Evolutionary conservation across 1,140 invertebrate genomes (phyloP).

Genomic region (Lordiphosa clarofinis): DNA sequence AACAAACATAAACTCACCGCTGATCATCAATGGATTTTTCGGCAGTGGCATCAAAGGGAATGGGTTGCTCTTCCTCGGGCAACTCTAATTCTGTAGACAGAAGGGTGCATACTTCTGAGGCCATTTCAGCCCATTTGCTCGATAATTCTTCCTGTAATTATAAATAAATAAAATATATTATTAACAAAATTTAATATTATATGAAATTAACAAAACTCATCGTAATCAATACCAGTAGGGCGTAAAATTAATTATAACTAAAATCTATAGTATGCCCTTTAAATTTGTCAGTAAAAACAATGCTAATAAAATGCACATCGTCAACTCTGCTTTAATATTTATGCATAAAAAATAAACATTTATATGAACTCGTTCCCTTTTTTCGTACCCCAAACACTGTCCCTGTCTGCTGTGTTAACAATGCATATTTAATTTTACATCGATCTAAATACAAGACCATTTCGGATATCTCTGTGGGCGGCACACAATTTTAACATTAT

Average conservation of each 20-base stretch:
- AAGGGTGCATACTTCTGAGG: slow-evolving; percentile 86
- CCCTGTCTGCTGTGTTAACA: slow-evolving; percentile 50
- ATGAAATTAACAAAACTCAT: slow-evolving; percentile 35
- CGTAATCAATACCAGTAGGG: slow-evolving; percentile 6
- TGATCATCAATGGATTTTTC: slow-evolving; percentile 92
- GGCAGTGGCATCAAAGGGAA: slow-evolving; percentile 93
- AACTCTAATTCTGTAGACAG: slow-evolving; percentile 81
- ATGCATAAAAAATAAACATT: slow-evolving; percentile 2
- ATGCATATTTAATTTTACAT: slow-evolving; percentile 56
- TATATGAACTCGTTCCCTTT: slow-evolving; percentile 11
- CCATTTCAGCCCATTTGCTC: slow-evolving; percentile 87
- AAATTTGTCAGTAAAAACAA: slow-evolving; percentile 12
- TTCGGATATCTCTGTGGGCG: slow-evolving; percentile 30
- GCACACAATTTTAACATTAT: slow-evolving; percentile 15
- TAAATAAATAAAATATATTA: slow-evolving; percentile 25
- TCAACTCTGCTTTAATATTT: too few relatives aligned
- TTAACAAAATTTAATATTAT: slow-evolving; percentile 7
- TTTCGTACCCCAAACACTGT: slow-evolving; percentile 8
- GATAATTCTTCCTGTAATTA: slow-evolving; percentile 80
- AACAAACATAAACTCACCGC: slow-evolving; percentile 83
- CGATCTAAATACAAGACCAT: slow-evolving; percentile 43
- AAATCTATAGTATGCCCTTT: neutral
- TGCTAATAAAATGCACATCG: slow-evolving; percentile 23
- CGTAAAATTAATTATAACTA: slow-evolving; percentile 24
- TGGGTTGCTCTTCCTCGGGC: slow-evolving; percentile 82